Conservation (phyloP, 2,888 invertebrate genomes). For the Thyatira batis region DNA sequence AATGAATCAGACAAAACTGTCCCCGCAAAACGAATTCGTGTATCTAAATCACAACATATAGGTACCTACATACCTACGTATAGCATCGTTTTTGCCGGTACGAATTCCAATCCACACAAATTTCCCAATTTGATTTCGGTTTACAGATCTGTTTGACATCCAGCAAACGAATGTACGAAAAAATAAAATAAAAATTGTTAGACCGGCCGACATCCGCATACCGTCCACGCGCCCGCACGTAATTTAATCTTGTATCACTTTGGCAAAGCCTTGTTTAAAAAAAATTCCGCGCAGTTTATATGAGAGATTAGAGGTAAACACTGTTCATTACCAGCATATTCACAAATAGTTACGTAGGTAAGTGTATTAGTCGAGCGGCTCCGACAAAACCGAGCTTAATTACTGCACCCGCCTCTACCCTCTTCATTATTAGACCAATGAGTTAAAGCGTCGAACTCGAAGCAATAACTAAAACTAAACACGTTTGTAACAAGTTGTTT, state of each 20-base stretch:
- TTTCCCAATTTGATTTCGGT: conserved; percentile 64
- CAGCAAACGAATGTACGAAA: conserved; percentile 61
- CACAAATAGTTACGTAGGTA: conserved; percentile 11
- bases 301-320: conserved; percentile 37
- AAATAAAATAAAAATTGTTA: conserved; percentile 50
- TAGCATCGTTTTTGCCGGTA: conserved; percentile 34
- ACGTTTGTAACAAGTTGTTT: conserved; percentile 82
- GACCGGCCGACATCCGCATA: conserved; percentile 35
- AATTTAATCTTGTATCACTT: conserved; percentile 73
- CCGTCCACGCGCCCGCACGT: conserved; percentile 53
- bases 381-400: conserved; percentile 63
- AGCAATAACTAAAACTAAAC: conserved; percentile 82
- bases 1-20: conserved; percentile 5
- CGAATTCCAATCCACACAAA: conserved; percentile 54
- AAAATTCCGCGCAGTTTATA: conserved; percentile 31
- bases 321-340: conserved; percentile 16
- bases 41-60: conserved; percentile 17
- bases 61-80: too few relatives aligned
- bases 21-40: conserved; percentile 16
- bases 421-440: conserved; percentile 78
- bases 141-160: conserved; percentile 72
- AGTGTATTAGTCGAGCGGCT: conserved; percentile 16
- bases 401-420: conserved; percentile 58
- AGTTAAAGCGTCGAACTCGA: conserved; percentile 77
- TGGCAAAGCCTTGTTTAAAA: conserved; percentile 58